phyloP scores from a whole-genome alignment of 1,140 invertebrate genomes.

The Campoletis sonorensis region DNA sequence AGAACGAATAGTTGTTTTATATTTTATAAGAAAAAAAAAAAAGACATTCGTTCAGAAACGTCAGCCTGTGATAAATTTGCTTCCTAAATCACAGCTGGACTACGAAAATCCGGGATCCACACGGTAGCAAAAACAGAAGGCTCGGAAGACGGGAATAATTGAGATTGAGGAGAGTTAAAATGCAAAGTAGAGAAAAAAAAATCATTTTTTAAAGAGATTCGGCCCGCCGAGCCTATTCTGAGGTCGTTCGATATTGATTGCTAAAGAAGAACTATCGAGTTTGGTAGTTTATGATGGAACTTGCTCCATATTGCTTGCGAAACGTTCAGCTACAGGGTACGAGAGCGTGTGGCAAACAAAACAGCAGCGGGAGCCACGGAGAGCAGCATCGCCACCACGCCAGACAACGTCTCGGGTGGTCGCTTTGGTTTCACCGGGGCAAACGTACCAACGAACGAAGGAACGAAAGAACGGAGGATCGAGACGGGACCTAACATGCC shows the following conservation, averaged over 20 bases:
- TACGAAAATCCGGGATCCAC: background rate
- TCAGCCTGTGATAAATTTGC: background rate
- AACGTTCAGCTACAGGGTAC: background rate
- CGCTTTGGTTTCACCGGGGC: conserved; percentile 42
- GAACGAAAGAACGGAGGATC: conserved; percentile 38
- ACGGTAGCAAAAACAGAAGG: background rate
- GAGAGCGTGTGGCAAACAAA: conserved; percentile 11
- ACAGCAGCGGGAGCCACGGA: conserved; percentile 17
- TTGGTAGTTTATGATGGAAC: too few species aligned
- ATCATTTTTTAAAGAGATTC: too few species aligned
- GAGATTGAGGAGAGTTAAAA: background rate
- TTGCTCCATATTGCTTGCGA: background rate
- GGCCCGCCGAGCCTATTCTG: too few species aligned
- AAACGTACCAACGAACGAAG: conserved; percentile 40
- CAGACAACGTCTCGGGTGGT: conserved; percentile 50
- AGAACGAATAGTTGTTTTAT: too few species aligned
- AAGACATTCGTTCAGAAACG: too few species aligned
- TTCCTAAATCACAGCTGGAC: background rate
- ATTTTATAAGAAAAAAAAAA: too few species aligned
- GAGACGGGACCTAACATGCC: conserved; percentile 47
- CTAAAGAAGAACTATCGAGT: too few species aligned
- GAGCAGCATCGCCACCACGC: conserved; percentile 18
- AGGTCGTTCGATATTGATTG: too few species aligned
- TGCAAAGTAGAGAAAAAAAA: background rate
- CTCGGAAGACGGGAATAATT: background rate